Evolutionary conservation across 2,888 invertebrate species (phyloP).

Genomic region (Drosophila melanocephala): DNA sequence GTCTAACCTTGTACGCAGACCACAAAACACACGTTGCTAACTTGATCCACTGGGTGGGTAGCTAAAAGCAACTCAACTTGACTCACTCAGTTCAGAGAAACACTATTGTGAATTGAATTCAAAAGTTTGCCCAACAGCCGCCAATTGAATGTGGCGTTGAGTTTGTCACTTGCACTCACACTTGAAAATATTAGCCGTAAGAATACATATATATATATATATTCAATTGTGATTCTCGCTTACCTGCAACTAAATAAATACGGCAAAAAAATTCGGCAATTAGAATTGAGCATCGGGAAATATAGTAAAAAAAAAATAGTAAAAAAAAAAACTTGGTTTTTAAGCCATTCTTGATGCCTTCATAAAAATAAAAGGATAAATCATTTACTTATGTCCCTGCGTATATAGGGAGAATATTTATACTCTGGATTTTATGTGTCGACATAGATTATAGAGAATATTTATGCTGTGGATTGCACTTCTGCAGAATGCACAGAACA

Average conservation of each 20-base stretch:
- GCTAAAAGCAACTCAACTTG: slow-evolving; percentile 8
- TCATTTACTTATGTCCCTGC: no score
- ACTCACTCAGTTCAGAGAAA: neutral
- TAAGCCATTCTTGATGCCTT: neutral
- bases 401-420: neutral
- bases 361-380: no score
- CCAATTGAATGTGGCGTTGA: slow-evolving; percentile 60
- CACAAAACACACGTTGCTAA: neutral
- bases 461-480: neutral
- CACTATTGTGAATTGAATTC: slow-evolving; percentile 11
- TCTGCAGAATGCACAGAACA: neutral
- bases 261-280: neutral
- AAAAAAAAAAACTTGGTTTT: neutral
- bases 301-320: neutral
- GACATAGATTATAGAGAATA: neutral
- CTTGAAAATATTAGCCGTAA: slow-evolving; percentile 6
- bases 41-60: neutral
- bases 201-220: slow-evolving; percentile 10
- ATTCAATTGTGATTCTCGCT: slow-evolving; percentile 40
- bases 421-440: neutral
- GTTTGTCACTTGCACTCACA: slow-evolving; percentile 63
- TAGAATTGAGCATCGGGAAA: neutral
- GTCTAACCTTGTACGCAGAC: slow-evolving; percentile 65
- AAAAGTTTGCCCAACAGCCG: slow-evolving; percentile 37
- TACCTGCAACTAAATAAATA: slow-evolving; percentile 54